A percentile compares a stretch with the other conserved stretches of the same genome.
Conservation (phyloP, 53 echinoderm and acorn worm species). For the Actinopyga echinites region DNA sequence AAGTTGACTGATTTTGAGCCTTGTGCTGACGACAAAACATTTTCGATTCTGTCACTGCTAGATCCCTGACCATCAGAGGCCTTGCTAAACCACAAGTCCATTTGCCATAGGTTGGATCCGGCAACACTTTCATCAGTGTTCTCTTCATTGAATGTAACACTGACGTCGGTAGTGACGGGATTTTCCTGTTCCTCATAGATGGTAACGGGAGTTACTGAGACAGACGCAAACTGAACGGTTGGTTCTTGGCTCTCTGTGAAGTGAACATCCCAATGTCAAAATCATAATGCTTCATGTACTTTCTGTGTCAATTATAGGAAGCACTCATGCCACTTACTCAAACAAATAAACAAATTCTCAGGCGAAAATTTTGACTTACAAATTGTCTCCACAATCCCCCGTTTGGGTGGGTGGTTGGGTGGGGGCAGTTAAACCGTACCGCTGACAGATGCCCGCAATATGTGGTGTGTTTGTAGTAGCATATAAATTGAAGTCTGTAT, state of each 20-base stretch:
- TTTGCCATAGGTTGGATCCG: not conserved
- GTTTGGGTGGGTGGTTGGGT: no score
- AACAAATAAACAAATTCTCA: no score
- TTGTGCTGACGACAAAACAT: not conserved
- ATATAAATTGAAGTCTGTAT: no score
- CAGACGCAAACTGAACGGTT: slow-evolving; percentile 20
- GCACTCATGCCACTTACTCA: no score
- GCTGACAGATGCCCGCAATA: no score
- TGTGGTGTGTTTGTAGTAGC: no score
- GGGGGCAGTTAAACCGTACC: no score
- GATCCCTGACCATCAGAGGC: slow-evolving; percentile 18
- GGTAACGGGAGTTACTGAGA: not conserved
- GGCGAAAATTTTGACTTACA: no score
- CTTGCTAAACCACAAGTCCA: slow-evolving; percentile 28
- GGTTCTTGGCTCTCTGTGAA: slow-evolving; percentile 28
- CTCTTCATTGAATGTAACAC: not conserved
- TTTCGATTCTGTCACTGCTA: not conserved
- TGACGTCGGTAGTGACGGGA: not conserved
- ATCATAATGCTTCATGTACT: no score
- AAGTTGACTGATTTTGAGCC: slow-evolving; percentile 12
- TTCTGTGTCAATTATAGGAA: no score
- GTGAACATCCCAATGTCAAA: not conserved
- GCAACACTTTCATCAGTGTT: slow-evolving; percentile 20
- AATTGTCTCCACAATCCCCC: no score
- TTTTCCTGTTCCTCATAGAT: slow-evolving; percentile 16